These are phyloP conservation scores for Antechinus stuartii DNA, from an alignment of 2,113 vertebrate genomes.

Conservation along the genomic window DNA sequence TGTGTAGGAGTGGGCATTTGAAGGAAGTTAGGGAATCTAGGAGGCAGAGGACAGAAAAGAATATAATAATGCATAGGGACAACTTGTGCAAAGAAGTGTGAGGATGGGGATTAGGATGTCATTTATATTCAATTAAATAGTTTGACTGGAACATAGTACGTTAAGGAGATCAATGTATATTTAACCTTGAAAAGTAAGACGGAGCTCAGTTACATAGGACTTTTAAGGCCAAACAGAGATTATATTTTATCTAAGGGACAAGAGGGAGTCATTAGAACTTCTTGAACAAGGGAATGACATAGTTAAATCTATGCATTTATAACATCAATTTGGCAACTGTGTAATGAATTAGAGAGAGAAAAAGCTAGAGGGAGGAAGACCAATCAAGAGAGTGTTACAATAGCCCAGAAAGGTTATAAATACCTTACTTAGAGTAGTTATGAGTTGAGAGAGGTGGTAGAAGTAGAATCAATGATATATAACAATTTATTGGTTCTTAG, in stretches of 20 bases:
- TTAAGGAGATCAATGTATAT: neutral
- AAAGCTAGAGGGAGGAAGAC: neutral
- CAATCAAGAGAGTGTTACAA: neutral
- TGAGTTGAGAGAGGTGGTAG: neutral
- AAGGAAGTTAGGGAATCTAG: neutral
- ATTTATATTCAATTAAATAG: neutral
- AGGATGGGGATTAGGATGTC: neutral
- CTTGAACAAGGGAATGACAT: neutral
- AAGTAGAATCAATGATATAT: neutral
- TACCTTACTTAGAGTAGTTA: neutral
- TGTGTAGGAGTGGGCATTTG: neutral
- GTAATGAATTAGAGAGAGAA: neutral
- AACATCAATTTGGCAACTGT: neutral
- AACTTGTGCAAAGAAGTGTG: neutral
- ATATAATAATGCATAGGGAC: neutral
- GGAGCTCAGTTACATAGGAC: neutral
- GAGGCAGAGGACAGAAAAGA: neutral
- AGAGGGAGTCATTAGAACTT: neutral
- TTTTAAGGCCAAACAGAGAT: neutral
- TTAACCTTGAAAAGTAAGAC: neutral
- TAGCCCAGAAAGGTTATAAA: neutral
- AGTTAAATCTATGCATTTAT: neutral
- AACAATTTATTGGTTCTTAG: neutral
- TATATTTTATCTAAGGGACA: neutral
- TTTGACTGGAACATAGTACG: neutral